These are phyloP conservation scores for Stenodera caucasica DNA, from an alignment of 2,888 invertebrate species.

Conservation along the genomic window DNA sequence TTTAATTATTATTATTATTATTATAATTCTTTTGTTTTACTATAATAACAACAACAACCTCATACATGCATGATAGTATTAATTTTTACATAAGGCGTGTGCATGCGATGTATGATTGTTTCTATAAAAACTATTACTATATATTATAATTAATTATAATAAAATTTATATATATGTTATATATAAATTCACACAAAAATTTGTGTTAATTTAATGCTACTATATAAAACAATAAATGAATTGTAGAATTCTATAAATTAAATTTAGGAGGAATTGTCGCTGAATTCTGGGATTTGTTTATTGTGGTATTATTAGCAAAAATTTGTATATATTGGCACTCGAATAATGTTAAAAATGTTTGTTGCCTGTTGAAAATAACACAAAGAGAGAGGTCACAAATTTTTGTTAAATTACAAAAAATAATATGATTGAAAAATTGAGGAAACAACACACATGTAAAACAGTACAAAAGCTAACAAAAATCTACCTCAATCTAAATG, in stretches of 20 bases:
- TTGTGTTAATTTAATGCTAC: not conserved
- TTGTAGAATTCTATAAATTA: not conserved
- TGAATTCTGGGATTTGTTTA: slow-evolving; percentile 5
- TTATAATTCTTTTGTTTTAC: slow-evolving; percentile 11
- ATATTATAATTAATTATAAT: not conserved
- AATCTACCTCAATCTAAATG: slow-evolving; percentile 46
- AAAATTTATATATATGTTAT: not conserved
- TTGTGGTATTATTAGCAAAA: slow-evolving; percentile 12
- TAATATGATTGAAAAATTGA: not conserved
- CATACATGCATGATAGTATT: slow-evolving; percentile 32
- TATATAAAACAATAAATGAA: not conserved
- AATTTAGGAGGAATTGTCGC: not conserved
- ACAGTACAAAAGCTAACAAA: slow-evolving; percentile 45
- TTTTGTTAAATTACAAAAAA: slow-evolving; percentile 3
- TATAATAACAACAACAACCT: slow-evolving; percentile 18
- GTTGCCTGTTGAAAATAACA: slow-evolving; percentile 47
- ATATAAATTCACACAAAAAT: not conserved
- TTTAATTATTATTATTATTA: not conserved
- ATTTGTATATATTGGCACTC: slow-evolving; percentile 45
- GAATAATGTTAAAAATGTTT: slow-evolving; percentile 43
- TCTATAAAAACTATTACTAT: slow-evolving; percentile 10
- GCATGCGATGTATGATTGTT: slow-evolving; percentile 35
- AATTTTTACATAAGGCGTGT: slow-evolving; percentile 28
- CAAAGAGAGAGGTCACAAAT: slow-evolving; percentile 27
- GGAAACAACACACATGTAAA: slow-evolving; percentile 10